Conservation (phyloP, 1,140 invertebrate genomes). For the Macrostomum lignano region DNA sequence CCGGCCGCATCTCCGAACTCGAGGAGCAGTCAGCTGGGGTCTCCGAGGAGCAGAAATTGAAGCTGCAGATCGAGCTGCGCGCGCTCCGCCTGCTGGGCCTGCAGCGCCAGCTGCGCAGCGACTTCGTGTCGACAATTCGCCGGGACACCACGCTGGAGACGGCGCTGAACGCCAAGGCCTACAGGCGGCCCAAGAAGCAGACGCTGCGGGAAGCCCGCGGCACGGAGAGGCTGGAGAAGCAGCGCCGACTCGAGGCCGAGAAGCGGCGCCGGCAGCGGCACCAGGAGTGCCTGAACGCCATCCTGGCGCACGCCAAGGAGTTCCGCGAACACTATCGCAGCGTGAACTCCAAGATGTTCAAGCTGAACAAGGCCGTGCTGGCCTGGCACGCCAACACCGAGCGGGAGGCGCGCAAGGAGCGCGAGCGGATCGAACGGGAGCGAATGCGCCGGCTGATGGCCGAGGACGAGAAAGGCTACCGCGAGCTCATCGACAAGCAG, state of each 20-base stretch:
- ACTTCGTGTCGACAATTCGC: slow-evolving; percentile 54
- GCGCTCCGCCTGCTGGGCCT: slow-evolving; percentile 73
- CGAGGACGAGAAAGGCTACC: slow-evolving; percentile 35
- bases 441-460: slow-evolving; percentile 81
- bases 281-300: slow-evolving; percentile 61
- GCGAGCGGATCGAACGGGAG: slow-evolving; percentile 87
- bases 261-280: slow-evolving; percentile 69
- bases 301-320: slow-evolving; percentile 82
- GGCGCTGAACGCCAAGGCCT: slow-evolving; percentile 76
- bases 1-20: slow-evolving; percentile 27
- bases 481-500: slow-evolving; percentile 96
- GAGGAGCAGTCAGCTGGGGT: slow-evolving; percentile 48
- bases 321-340: slow-evolving; percentile 77
- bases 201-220: slow-evolving; percentile 72
- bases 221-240: slow-evolving; percentile 89
- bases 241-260: slow-evolving; percentile 87
- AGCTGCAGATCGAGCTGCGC: slow-evolving; percentile 71
- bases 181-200: slow-evolving; percentile 60
- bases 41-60: slow-evolving; percentile 58
- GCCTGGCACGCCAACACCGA: slow-evolving; percentile 91
- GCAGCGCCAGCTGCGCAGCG: slow-evolving; percentile 38
- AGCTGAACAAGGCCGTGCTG: slow-evolving; percentile 74
- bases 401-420: slow-evolving; percentile 91
- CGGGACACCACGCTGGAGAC: slow-evolving; percentile 80
- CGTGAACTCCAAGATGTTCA: slow-evolving; percentile 49